Percentiles rank a stretch among this genome's conserved stretches.
phyloP scores from a whole-genome alignment of 2,113 vertebrate species.

The Apteryx owenii region DNA sequence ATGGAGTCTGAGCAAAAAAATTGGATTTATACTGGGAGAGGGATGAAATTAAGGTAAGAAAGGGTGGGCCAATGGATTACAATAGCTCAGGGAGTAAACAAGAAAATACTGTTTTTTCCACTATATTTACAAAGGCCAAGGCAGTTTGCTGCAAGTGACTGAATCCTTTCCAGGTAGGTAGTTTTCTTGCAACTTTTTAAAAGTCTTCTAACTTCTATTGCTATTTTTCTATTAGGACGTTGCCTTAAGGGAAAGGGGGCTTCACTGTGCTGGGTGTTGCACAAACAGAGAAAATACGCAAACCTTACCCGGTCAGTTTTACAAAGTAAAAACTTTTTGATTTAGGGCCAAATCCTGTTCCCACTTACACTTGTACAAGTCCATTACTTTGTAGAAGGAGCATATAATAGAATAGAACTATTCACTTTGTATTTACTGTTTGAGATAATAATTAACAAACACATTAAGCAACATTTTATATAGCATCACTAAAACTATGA shows the following conservation, averaged over 20 bases:
- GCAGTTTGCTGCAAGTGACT: background rate
- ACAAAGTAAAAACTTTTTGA: background rate
- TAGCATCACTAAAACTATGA: background rate
- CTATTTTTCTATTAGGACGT: background rate
- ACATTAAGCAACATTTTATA: background rate
- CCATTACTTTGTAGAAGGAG: background rate
- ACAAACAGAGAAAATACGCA: background rate
- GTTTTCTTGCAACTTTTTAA: background rate
- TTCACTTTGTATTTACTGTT: background rate
- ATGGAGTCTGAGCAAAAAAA: background rate
- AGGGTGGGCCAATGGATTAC: background rate
- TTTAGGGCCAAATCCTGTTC: background rate
- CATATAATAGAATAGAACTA: background rate
- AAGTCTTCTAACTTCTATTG: background rate
- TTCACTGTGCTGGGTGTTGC: background rate
- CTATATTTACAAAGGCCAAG: background rate
- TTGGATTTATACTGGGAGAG: background rate
- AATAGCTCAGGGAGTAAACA: background rate
- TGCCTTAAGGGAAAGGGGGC: background rate
- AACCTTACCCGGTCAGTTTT: background rate
- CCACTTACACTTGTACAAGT: background rate
- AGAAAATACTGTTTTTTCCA: background rate
- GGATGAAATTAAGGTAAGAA: slow-evolving; percentile 26
- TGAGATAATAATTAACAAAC: background rate
- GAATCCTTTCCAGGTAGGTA: background rate